Evolutionary conservation across 1,140 invertebrate genomes (phyloP), one percentile per base, ranked within the genome.

Genomic region (Drosophila fuyamai): DNA sequence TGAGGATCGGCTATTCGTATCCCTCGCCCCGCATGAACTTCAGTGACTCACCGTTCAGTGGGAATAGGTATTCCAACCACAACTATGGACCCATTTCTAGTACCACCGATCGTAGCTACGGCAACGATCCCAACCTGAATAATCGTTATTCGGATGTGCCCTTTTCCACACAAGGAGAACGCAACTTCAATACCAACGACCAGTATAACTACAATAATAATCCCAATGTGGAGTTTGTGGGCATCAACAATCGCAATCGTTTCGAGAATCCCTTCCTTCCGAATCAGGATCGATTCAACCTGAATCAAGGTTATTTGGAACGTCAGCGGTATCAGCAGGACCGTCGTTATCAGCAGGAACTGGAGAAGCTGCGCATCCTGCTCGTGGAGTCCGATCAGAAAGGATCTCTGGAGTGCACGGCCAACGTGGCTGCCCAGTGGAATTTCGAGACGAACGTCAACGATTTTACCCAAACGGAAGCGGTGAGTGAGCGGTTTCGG

Each of bases 401-500:
- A 67, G 94, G 95, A 10, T 95, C 96, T 0, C 94, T 96, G 83
- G 95, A 96, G 84, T 97, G 96, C 88, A 96, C 96, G 3, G 95
- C 95, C 32, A 97, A 97, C 91, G 96, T 97, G 32, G 95, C 94
- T 0, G 96, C 96, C 0, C 96, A 97, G 79, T 97, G 97, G 97
- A 95, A 96, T 86, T 97, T 97, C 91, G 96, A 97, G 93, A 97
- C 97, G 0, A 96, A 97, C 90, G 96, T 97, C 5, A 97, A 97
- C 90, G 96, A 96, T 91, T 94, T 94, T 55, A 97, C 96, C 0
- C 96, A 97, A 92, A 92, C 96, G 65, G 95, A 95, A 92, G 97
- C 97, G 92, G 97, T 97, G 92, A 96, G 96, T 95, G 60, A 47
- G 56, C 55, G 8, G 32, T 35, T 16, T 61, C 13, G 41, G 41